phyloP scores from a whole-genome alignment of 1,140 invertebrate species.

The Drosophila biarmipes region DNA sequence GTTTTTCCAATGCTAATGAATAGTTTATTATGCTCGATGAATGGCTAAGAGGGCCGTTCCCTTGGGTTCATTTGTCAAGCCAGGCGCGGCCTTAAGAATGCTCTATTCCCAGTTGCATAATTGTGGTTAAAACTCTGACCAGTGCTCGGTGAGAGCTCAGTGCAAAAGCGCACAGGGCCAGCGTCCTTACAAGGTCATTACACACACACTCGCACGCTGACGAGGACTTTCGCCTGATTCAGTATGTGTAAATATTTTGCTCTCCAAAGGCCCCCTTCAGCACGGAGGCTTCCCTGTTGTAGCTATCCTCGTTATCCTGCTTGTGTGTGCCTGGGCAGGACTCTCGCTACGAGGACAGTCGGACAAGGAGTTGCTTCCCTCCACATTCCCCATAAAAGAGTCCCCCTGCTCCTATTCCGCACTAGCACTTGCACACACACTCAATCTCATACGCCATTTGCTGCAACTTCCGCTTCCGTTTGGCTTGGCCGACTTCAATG shows the following conservation, averaged over 20 bases:
- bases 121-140: conserved; percentile 25
- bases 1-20: conserved; percentile 51
- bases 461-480: conserved; percentile 76
- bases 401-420: conserved; percentile 2
- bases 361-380: conserved; percentile 10
- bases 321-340: conserved; percentile 56
- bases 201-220: conserved; percentile 16
- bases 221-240: conserved; percentile 53
- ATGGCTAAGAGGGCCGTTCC: conserved; percentile 4
- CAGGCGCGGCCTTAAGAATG: not conserved
- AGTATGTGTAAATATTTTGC: conserved; percentile 81
- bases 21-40: conserved; percentile 56
- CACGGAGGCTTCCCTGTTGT: conserved; percentile 48
- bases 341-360: conserved; percentile 67
- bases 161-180: conserved; percentile 36
- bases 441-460: conserved; percentile 72
- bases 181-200: conserved; percentile 47
- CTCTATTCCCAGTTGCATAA: conserved; percentile 40
- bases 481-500: conserved; percentile 46
- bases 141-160: conserved; percentile 14
- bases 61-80: conserved; percentile 36
- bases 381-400: not conserved
- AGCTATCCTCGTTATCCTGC: conserved; percentile 54
- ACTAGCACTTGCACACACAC: conserved; percentile 24
- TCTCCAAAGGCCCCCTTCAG: conserved; percentile 60